These are phyloP conservation scores for Willisornis vidua DNA, from an alignment of 2,113 vertebrate genomes.

Conservation along the genomic window DNA sequence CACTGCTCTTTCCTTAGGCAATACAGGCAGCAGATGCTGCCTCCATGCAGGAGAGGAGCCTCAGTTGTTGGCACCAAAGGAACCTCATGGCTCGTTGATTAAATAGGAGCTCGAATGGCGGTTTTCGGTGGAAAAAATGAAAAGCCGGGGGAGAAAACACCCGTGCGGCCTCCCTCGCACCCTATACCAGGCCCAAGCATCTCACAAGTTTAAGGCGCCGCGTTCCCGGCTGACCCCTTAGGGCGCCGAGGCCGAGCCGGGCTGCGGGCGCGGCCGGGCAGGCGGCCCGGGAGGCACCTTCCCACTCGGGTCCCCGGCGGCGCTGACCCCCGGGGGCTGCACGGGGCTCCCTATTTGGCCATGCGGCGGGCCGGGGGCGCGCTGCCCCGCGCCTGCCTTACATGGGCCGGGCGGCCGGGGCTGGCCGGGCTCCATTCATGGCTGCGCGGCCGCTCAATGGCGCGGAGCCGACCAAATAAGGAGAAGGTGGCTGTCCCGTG, in stretches of 20 bases:
- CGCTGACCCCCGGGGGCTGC: conserved; percentile 22
- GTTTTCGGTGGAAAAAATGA: not conserved
- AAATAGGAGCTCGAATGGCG: fast-evolving
- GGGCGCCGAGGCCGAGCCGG: not conserved
- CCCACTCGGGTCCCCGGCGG: not conserved
- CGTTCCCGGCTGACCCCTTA: not conserved
- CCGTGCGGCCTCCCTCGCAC: not conserved
- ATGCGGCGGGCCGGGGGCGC: conserved; percentile 55
- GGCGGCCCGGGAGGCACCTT: not conserved
- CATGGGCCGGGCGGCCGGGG: conserved; percentile 75
- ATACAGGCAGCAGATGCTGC: not conserved
- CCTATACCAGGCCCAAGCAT: not conserved
- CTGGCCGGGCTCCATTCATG: conserved; percentile 85
- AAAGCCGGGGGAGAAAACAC: not conserved
- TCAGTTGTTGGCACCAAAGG: not conserved
- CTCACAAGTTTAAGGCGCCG: not conserved
- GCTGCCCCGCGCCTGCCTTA: conserved; percentile 76
- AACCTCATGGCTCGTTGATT: not conserved
- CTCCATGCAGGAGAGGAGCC: not conserved
- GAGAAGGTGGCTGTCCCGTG: conserved; percentile 76
- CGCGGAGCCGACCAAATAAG: conserved; percentile 86
- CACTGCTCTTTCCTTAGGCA: not conserved
- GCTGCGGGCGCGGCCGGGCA: not conserved
- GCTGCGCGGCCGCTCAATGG: conserved; percentile 77
- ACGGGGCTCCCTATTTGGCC: conserved; percentile 74